A percentile compares a stretch with the other conserved stretches of the same genome.
phyloP scores from a whole-genome alignment of 1,140 invertebrate genomes.

The Drosophila ambigua region DNA sequence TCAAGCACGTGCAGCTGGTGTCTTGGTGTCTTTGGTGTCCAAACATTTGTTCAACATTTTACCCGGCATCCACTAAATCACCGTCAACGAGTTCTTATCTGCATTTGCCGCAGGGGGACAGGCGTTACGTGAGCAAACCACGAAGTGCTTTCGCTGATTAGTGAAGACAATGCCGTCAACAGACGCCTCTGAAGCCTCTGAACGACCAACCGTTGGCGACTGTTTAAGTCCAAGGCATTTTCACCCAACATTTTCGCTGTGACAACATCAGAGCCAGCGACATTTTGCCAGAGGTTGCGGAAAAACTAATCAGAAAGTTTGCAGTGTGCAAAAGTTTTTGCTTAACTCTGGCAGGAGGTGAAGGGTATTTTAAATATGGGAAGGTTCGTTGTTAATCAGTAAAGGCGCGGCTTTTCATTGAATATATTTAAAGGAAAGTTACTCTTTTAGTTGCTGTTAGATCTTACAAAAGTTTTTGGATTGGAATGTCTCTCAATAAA shows the following conservation, averaged over 20 bases:
- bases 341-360: background rate
- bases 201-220: too few species aligned
- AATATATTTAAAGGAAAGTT: too few species aligned
- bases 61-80: conserved; percentile 24
- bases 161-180: background rate
- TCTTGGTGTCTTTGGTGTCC: background rate
- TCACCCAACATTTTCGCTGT: too few species aligned
- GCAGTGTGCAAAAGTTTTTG: background rate
- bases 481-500: too few species aligned
- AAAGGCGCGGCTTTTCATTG: too few species aligned
- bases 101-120: too few species aligned
- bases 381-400: too few species aligned
- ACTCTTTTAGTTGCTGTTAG: too few species aligned
- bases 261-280: background rate
- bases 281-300: conserved; percentile 2
- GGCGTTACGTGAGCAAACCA: conserved; percentile 41
- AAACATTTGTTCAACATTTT: conserved; percentile 19
- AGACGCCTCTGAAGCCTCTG: too few species aligned
- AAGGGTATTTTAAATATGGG: background rate
- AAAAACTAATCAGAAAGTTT: conserved; percentile 27
- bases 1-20: background rate
- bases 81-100: conserved; percentile 46
- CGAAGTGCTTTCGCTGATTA: conserved; percentile 44
- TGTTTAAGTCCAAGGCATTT: too few species aligned
- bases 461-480: too few species aligned